phyloP scores from a whole-genome alignment of 2,113 vertebrate genomes.

The Prietella phreatophila region DNA sequence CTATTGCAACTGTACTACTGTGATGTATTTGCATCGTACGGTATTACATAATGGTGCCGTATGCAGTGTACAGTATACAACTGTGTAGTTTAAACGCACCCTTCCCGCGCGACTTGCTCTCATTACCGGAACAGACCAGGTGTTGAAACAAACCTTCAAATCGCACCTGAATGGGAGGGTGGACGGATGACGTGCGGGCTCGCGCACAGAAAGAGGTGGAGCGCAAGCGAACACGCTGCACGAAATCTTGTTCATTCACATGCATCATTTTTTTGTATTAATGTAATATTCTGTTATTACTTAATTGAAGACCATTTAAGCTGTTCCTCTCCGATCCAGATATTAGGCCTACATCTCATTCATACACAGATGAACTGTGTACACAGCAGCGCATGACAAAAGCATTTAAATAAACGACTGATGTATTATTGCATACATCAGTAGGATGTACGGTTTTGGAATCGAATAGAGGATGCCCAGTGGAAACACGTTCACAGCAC shows the following conservation, averaged over 20 bases:
- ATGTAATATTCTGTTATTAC: conserved; percentile 47
- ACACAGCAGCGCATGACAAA: background rate
- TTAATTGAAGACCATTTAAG: conserved; percentile 44
- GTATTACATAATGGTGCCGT: background rate
- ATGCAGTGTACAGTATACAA: background rate
- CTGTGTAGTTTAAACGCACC: background rate
- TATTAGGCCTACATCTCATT: background rate
- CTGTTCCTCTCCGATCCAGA: background rate
- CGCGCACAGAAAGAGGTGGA: conserved; percentile 23
- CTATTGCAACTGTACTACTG: background rate
- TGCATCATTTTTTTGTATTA: conserved; percentile 57
- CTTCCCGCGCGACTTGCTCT: background rate
- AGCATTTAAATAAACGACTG: background rate
- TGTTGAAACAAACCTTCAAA: background rate
- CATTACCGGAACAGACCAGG: conserved; percentile 19
- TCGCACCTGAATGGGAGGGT: conserved; percentile 35
- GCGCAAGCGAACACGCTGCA: conserved; percentile 56
- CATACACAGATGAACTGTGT: background rate
- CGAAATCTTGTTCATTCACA: conserved; percentile 67
- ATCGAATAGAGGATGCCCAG: background rate
- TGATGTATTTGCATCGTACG: background rate
- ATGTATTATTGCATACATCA: background rate
- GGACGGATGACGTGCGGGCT: conserved; percentile 53
- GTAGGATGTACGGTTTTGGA: background rate
- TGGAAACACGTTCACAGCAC: background rate